These are phyloP conservation scores for Axea sp. DNA, from an alignment of 2,888 invertebrate species.

Conservation along the genomic window DNA sequence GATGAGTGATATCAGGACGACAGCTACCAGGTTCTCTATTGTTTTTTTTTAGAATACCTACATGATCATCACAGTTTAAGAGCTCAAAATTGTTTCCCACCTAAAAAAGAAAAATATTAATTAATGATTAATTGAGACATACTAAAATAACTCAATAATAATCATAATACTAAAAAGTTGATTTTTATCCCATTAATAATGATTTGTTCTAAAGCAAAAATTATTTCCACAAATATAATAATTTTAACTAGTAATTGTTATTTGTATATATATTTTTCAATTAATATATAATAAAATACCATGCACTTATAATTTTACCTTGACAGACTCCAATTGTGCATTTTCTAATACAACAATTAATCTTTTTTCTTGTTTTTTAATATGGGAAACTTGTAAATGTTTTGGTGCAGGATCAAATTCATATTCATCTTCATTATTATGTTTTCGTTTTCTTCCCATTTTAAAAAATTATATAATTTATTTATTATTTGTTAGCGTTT, in stretches of 20 bases:
- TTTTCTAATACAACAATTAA: constrained; percentile 95
- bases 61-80: constrained; percentile 96
- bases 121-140: too few relatives aligned
- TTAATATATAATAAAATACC: too few relatives aligned
- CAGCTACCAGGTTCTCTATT: constrained; percentile 92
- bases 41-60: constrained; percentile 89
- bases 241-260: too few relatives aligned
- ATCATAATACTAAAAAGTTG: too few relatives aligned
- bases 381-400: constrained; percentile 88
- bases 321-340: constrained; percentile 97
- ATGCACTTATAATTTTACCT: constrained; percentile 82
- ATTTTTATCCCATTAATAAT: too few relatives aligned
- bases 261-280: too few relatives aligned
- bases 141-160: too few relatives aligned
- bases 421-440: constrained; percentile 82
- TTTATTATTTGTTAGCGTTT: too few relatives aligned
- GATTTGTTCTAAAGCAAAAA: too few relatives aligned
- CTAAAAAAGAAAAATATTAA: constrained; percentile 82
- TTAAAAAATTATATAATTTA: too few relatives aligned
- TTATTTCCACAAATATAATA: too few relatives aligned
- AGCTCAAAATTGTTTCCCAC: constrained; percentile 93
- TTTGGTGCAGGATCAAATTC: constrained; percentile 90
- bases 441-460: constrained; percentile 82
- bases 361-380: constrained; percentile 92
- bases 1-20: constrained; percentile 98